These are phyloP conservation scores for Hemibagrus wyckioides DNA, from an alignment of 2,113 vertebrate species.

Conservation along the genomic window DNA sequence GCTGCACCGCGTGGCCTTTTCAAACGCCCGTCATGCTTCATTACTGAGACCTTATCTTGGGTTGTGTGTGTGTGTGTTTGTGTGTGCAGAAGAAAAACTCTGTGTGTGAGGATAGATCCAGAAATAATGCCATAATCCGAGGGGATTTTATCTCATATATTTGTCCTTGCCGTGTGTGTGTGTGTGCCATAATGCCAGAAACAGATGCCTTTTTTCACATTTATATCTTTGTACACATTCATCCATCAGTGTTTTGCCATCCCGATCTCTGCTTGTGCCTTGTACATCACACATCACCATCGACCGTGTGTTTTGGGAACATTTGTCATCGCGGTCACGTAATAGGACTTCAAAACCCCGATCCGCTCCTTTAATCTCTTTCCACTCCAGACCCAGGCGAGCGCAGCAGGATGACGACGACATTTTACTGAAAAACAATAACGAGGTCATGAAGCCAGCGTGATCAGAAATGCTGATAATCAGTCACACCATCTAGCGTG, in stretches of 20 bases:
- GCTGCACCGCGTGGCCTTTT: conserved; percentile 22
- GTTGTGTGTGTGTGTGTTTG: conserved; percentile 7
- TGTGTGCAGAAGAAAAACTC: not conserved
- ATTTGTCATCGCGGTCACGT: conserved; percentile 48
- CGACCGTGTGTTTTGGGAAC: conserved; percentile 16
- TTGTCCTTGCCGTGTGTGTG: not conserved
- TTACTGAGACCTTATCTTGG: not conserved
- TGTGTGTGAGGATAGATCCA: not conserved
- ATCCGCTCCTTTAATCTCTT: conserved; percentile 49
- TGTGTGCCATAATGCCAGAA: not conserved
- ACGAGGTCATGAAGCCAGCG: no score
- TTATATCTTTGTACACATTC: not conserved
- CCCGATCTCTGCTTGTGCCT: conserved; percentile 6
- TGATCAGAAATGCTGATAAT: not conserved
- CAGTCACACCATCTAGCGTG: no score
- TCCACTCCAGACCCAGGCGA: conserved; percentile 16
- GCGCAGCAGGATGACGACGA: not conserved
- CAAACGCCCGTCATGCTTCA: not conserved
- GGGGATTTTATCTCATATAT: not conserved
- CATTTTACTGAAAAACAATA: not conserved
- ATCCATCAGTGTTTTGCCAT: not conserved
- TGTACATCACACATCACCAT: conserved; percentile 22
- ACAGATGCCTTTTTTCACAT: not conserved
- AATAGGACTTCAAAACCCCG: conserved; percentile 47
- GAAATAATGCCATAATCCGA: not conserved